Evolutionary conservation across 2,113 vertebrate species (phyloP), one percentile per base, ranked within the genome.

Genomic region (Todiramphus saurophagus): DNA sequence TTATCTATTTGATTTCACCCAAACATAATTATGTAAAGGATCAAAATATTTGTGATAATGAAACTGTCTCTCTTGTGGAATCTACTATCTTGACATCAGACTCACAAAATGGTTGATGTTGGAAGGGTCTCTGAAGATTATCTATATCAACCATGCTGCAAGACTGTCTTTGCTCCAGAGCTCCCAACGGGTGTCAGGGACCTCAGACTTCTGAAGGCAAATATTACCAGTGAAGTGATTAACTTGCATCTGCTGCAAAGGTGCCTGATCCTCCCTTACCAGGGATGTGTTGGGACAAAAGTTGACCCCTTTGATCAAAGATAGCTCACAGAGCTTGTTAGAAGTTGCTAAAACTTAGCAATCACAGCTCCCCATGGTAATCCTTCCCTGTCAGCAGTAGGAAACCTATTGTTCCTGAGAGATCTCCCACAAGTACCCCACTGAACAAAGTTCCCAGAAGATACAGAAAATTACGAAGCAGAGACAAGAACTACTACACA

Each of bases 151-250:
- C 10, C 9, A 5, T 66, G 8, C 35, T 41, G 12, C 11, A 84
- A 21, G 7, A 48, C 16, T 51, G 11, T 37, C 30, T 67, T 80
- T 58, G 23, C 5, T 58, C 19, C 8, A 35, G 27, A 62, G 13
- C 14, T 58, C 9, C 5, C 18, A 4, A 31, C 9, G 3, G 0
- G 1, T 23, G 43, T 31, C 3, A 1, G 7, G 8, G 5, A 1
- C 10, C 27, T 76, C 37, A 9, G 15, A 43, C 27, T 48, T 44
- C 48, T 59, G n/a, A 18, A 11, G 27, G 11, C 5, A 77, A 68
- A 63, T 31, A 4, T 39, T 73, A 46, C 8, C 10, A 35, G 3
- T 7, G 39, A 83, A 46, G 46, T 46, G 18, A 46, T 46, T 46
- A 46, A 46, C 18, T 20, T 56, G 3, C 4, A 37, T 4, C 13